Percentiles rank a stretch among this genome's conserved stretches.
Conservation (phyloP, 2,113 vertebrate species). For the Poeciliopsis prolifica region DNA sequence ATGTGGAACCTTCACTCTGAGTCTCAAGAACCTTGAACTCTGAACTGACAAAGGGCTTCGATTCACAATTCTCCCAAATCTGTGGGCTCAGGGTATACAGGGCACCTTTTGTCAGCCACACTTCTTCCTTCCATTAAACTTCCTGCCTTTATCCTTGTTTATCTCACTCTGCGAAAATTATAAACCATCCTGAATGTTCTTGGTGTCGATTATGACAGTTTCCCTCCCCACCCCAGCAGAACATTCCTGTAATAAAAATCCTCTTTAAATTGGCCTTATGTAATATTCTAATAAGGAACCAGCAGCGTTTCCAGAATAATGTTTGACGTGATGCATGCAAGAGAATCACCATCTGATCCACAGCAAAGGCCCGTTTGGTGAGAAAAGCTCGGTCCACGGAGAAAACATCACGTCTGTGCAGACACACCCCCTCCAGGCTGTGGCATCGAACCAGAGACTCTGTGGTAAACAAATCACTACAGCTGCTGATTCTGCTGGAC, state of each 20-base stretch:
- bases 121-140: neutral
- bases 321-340: conserved; percentile 1
- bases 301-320: neutral
- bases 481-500: conserved; percentile 25
- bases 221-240: neutral
- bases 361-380: conserved; percentile 35
- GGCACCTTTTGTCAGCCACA: neutral
- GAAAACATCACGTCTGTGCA: conserved; percentile 41
- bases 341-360: conserved; percentile 25
- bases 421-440: conserved; percentile 73
- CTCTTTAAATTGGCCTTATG: neutral
- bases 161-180: neutral
- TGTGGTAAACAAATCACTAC: conserved; percentile 52
- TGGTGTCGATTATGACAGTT: neutral
- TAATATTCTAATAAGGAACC: neutral
- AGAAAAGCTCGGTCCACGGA: conserved; percentile 34
- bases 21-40: too few relatives aligned
- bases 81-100: too few relatives aligned
- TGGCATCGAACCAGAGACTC: conserved; percentile 54
- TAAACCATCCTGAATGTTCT: neutral
- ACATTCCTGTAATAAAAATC: neutral
- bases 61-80: too few relatives aligned
- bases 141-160: neutral
- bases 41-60: too few relatives aligned
- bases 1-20: too few relatives aligned